A percentile compares a stretch with the other conserved stretches of the same genome.
phyloP scores from a whole-genome alignment of 2,797 vertebrate genomes.

The Meriones psammophilus region DNA sequence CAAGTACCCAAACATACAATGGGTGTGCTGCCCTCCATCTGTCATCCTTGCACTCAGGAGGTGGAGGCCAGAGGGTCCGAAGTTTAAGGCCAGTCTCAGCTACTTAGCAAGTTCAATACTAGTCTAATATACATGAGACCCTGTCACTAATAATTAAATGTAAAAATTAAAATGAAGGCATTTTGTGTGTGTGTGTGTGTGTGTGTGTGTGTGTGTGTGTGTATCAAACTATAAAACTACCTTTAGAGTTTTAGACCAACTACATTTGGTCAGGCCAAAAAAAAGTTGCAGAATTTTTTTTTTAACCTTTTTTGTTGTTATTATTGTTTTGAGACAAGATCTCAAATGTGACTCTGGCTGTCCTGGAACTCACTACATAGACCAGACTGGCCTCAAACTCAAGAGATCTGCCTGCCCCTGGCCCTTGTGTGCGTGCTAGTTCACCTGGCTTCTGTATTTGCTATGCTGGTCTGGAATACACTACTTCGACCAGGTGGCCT shows the following conservation, averaged over 20 bases:
- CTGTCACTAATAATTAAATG: background rate
- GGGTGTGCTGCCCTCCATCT: too few species aligned
- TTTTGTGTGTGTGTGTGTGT: background rate
- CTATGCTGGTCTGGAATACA: background rate
- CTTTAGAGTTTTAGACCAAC: background rate
- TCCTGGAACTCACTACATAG: background rate
- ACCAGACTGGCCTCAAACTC: background rate
- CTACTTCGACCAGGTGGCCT: background rate
- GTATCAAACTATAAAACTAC: background rate
- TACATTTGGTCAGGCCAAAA: background rate
- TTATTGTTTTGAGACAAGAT: background rate
- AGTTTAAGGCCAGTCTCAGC: background rate
- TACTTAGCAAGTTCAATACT: background rate
- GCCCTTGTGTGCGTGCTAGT: background rate
- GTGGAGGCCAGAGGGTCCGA: background rate
- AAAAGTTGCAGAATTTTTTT: background rate
- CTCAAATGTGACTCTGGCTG: too few species aligned
- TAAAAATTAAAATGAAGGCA: background rate
- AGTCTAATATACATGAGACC: background rate
- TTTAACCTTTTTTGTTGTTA: background rate
- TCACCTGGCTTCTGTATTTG: background rate
- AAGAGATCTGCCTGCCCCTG: background rate
- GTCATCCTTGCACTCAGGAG: background rate
- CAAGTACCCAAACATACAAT: background rate
- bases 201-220: background rate